These are phyloP conservation scores for Ptilodon capucinus DNA, from an alignment of 2,888 invertebrate genomes.

Conservation along the genomic window DNA sequence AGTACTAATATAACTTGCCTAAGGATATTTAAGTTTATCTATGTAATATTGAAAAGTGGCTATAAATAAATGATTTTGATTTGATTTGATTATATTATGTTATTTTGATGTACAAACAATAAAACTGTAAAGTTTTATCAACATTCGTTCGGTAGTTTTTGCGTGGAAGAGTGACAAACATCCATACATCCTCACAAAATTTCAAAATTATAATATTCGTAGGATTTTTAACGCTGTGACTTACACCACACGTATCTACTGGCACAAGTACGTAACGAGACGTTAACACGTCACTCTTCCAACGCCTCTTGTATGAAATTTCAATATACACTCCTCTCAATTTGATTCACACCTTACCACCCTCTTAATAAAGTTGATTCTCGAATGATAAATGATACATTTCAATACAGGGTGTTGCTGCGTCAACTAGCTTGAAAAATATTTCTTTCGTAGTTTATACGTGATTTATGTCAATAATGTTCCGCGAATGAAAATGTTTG, in stretches of 20 bases:
- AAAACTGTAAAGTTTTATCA: too few species aligned
- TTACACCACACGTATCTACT: constrained; percentile 24
- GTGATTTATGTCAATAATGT: constrained; percentile 34
- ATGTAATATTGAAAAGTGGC: too few species aligned
- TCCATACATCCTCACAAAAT: too few species aligned
- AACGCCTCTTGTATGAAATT: constrained; percentile 49
- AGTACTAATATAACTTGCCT: too few species aligned
- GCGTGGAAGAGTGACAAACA: too few species aligned
- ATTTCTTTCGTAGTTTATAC: constrained; percentile 13
- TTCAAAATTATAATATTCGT: too few species aligned
- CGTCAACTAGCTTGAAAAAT: constrained; percentile 39
- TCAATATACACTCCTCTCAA: constrained; percentile 43
- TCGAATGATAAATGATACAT: background rate
- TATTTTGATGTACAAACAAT: too few species aligned
- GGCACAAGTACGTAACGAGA: constrained; percentile 42
- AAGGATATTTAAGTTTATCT: too few species aligned
- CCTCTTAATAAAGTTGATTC: constrained; percentile 7
- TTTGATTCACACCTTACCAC: constrained; percentile 17
- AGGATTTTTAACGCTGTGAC: background rate
- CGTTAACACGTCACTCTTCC: constrained; percentile 51
- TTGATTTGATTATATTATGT: too few species aligned
- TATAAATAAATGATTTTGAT: too few species aligned
- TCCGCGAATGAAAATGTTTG: constrained; percentile 10
- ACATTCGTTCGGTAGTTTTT: too few species aligned
- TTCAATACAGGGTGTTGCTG: constrained; percentile 28